These are phyloP conservation scores for Camponotus pennsylvanicus DNA, from an alignment of 1,140 invertebrate species.

Conservation along the genomic window DNA sequence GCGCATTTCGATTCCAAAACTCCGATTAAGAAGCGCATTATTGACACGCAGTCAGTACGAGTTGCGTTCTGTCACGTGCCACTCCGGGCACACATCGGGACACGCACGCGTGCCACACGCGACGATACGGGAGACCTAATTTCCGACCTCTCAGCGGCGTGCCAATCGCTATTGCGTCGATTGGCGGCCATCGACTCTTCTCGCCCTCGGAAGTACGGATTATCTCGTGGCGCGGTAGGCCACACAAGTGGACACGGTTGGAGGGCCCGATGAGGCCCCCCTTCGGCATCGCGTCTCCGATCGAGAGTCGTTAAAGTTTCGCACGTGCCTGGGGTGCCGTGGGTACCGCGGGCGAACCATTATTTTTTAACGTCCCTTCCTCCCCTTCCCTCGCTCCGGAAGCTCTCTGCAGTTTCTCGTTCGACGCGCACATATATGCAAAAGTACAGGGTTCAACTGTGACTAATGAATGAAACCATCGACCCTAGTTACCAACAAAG, in stretches of 20 bases:
- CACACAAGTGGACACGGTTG: conserved; percentile 59
- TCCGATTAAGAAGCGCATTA: conserved; percentile 46
- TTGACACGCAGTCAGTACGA: conserved; percentile 51
- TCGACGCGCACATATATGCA: background rate
- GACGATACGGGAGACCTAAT: conserved; percentile 54
- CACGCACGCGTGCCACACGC: conserved; percentile 39
- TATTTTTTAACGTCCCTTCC: conserved; percentile 76
- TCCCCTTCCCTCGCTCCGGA: background rate
- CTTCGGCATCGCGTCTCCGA: conserved; percentile 40
- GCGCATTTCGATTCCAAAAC: conserved; percentile 9
- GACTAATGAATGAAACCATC: conserved; percentile 75
- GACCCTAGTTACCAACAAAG: conserved; percentile 7
- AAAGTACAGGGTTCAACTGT: conserved; percentile 66
- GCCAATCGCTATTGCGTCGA: conserved; percentile 53
- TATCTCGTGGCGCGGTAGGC: conserved; percentile 62
- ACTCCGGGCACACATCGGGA: conserved; percentile 1
- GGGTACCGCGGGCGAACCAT: conserved; percentile 57
- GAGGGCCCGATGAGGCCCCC: background rate
- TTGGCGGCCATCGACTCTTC: conserved; percentile 53
- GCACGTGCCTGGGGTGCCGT: conserved; percentile 70
- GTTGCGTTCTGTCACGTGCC: conserved; percentile 37
- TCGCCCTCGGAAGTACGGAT: conserved; percentile 67
- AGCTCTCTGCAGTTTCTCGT: conserved; percentile 34
- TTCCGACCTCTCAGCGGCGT: conserved; percentile 52
- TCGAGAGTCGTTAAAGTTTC: conserved; percentile 77